These are phyloP conservation scores for Melanocharis versteri DNA, from an alignment of 2,113 vertebrate species.

Conservation along the genomic window DNA sequence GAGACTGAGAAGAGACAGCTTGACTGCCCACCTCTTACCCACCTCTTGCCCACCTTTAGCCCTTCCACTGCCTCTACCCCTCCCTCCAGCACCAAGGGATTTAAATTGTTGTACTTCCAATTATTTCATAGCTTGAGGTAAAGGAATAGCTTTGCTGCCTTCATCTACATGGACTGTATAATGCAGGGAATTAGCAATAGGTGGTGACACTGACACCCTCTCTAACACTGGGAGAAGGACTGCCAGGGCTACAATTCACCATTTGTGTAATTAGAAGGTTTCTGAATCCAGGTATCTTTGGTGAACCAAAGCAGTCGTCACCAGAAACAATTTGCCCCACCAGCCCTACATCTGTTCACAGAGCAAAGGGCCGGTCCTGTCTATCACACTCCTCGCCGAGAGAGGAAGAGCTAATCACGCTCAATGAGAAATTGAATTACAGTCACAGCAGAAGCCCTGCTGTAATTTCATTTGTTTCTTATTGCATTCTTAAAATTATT, in stretches of 20 bases:
- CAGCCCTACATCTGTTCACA: neutral
- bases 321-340: neutral
- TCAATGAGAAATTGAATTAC: neutral
- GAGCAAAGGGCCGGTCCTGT: neutral
- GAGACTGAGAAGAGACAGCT: neutral
- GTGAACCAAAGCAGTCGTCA: neutral
- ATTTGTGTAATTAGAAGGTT: neutral
- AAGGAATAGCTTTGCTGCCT: neutral
- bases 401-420: neutral
- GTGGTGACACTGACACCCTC: neutral
- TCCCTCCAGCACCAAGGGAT: neutral
- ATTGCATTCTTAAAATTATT: neutral
- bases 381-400: fast-evolving
- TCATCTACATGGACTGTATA: neutral
- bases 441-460: neutral
- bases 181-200: neutral
- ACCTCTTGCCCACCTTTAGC: neutral
- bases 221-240: neutral
- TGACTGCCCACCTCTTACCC: neutral
- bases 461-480: neutral
- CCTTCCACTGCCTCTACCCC: neutral
- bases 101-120: neutral
- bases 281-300: neutral
- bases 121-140: neutral
- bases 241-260: neutral